Percentiles rank a stretch among this genome's conserved stretches.
These are phyloP conservation scores for Taenaris catops DNA, from an alignment of 2,888 invertebrate species.

Conservation along the genomic window DNA sequence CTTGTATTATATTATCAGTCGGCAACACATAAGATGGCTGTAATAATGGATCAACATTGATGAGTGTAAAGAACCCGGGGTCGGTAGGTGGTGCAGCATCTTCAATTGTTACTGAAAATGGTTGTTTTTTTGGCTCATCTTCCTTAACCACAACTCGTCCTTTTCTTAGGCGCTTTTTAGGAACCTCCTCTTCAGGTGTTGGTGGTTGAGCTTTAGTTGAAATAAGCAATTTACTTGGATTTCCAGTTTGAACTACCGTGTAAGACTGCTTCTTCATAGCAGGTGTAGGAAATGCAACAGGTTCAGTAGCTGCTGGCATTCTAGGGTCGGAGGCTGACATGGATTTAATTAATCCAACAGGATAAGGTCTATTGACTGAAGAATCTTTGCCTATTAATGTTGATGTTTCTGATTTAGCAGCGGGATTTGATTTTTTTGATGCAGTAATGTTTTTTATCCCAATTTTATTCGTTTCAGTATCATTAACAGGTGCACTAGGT, in stretches of 20 bases:
- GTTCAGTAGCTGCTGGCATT: slow-evolving; percentile 23
- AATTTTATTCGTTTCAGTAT: slow-evolving; percentile 3
- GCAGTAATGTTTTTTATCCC: neutral
- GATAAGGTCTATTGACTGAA: slow-evolving; percentile 44
- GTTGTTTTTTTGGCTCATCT: slow-evolving; percentile 27
- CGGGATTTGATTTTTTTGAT: neutral
- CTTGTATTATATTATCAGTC: slow-evolving; percentile 63
- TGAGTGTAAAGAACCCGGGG: slow-evolving; percentile 58
- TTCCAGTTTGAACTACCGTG: slow-evolving; percentile 62
- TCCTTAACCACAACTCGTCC: slow-evolving; percentile 29
- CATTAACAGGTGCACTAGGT: neutral
- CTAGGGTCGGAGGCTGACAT: slow-evolving; percentile 33
- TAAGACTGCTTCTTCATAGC: slow-evolving; percentile 68
- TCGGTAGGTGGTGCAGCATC: slow-evolving; percentile 44
- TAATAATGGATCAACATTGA: slow-evolving; percentile 64
- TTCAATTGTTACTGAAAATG: slow-evolving; percentile 46
- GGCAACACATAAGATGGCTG: slow-evolving; percentile 67
- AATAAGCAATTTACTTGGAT: slow-evolving; percentile 66
- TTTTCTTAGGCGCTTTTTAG: slow-evolving; percentile 46
- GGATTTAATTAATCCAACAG: slow-evolving; percentile 63
- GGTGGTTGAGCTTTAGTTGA: slow-evolving; percentile 53
- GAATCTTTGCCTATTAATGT: slow-evolving; percentile 5
- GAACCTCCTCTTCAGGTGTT: slow-evolving; percentile 29
- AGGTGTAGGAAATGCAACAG: slow-evolving; percentile 47
- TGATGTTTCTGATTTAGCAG: slow-evolving; percentile 1